Evolutionary conservation across 2,797 vertebrate genomes (phyloP).

Genomic region (Girardinus metallicus): DNA sequence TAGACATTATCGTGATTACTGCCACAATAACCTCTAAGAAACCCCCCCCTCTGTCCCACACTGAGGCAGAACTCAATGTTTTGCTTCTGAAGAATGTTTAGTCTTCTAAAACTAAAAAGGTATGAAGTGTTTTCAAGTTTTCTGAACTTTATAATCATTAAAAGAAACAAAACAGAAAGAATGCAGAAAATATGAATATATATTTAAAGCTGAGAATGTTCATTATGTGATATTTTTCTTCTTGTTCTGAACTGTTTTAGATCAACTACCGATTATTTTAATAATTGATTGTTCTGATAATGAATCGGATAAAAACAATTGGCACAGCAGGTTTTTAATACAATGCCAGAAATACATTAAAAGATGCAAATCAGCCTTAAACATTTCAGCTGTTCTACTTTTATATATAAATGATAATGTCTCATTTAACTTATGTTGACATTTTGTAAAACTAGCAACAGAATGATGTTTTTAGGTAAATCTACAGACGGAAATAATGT

Average conservation of each 20-base stretch:
- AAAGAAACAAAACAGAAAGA: slow-evolving; percentile 20
- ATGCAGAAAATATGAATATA: slow-evolving; percentile 19
- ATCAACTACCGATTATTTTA: background rate
- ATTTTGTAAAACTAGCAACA: background rate
- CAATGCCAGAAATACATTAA: background rate
- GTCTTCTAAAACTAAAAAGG: background rate
- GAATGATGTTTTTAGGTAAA: background rate
- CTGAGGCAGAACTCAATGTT: background rate
- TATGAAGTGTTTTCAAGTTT: background rate
- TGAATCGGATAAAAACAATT: background rate
- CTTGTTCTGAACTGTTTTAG: background rate
- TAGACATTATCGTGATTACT: slow-evolving; percentile 65
- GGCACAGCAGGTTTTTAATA: background rate
- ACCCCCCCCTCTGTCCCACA: background rate
- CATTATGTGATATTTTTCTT: background rate
- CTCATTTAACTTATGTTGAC: background rate
- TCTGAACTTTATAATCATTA: slow-evolving; percentile 45
- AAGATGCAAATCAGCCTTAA: background rate
- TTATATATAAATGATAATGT: background rate
- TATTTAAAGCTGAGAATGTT: slow-evolving; percentile 13
- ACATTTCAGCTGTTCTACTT: background rate
- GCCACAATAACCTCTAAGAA: slow-evolving; percentile 22
- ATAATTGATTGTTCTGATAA: background rate
- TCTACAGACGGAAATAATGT: no score
- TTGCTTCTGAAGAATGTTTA: slow-evolving; percentile 14